phyloP scores from a whole-genome alignment of 2,888 invertebrate species.

The Leuctra nigra region DNA sequence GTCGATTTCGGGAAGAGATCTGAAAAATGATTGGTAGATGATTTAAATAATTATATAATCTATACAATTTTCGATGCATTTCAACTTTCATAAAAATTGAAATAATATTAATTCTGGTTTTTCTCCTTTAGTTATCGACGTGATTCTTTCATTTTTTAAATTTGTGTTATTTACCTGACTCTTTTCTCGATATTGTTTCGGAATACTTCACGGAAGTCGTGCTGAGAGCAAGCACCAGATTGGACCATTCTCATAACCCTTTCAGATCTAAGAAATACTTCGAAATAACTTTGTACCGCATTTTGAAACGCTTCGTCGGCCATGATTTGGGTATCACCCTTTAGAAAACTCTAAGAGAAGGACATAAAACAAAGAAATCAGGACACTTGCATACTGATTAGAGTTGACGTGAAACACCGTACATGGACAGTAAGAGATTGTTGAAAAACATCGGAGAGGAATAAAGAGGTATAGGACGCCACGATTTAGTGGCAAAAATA shows the following conservation, averaged over 20 bases:
- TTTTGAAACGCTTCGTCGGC: constrained; percentile 98
- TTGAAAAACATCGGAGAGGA: too few species aligned
- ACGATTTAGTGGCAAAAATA: too few species aligned
- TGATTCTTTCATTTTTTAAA: too few species aligned
- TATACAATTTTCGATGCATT: constrained; percentile 17
- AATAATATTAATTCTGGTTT: too few species aligned
- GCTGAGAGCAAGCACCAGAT: constrained; percentile 95
- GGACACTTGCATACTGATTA: constrained; percentile 2
- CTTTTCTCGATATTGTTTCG: constrained; percentile 98
- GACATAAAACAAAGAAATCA: constrained; percentile 13
- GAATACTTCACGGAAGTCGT: constrained; percentile 98
- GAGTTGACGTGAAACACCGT: neutral
- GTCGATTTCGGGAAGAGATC: constrained; percentile 98
- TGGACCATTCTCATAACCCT: constrained; percentile 94
- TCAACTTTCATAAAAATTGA: too few species aligned
- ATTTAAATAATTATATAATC: neutral
- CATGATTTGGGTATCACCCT: constrained; percentile 97
- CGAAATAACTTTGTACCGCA: constrained; percentile 92
- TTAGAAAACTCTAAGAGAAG: constrained; percentile 73
- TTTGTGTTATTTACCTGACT: constrained; percentile 64
- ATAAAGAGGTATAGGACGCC: too few species aligned
- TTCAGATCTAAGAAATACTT: constrained; percentile 96
- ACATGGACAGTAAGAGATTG: neutral
- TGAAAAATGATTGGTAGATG: too few species aligned
- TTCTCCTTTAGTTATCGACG: too few species aligned